Conservation (phyloP, 2,888 invertebrate species). For the Xylota segnis region DNA sequence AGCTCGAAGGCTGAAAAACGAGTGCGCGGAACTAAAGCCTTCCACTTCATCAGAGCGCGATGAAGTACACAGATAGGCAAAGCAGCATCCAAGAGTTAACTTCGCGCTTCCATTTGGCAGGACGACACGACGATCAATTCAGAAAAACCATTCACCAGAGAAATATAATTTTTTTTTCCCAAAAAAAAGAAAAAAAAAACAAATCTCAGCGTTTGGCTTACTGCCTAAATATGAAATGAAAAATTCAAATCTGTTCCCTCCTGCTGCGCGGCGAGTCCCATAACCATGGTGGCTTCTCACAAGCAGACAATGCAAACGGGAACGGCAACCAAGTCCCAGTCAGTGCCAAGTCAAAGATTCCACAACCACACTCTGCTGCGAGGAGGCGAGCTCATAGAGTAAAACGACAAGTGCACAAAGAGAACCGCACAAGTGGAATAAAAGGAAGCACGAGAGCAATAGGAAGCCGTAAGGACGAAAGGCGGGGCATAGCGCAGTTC, state of each 20-base stretch:
- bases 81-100: conserved; percentile 56
- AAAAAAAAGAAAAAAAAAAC: conserved; percentile 41
- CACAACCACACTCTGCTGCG: conserved; percentile 49
- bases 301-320: conserved; percentile 63
- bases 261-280: conserved; percentile 29
- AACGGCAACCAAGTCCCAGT: conserved; percentile 36
- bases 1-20: conserved; percentile 18
- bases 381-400: conserved; percentile 35
- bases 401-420: conserved; percentile 60
- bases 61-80: conserved; percentile 16
- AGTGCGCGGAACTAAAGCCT: conserved; percentile 19
- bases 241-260: conserved; percentile 69
- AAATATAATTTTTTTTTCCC: conserved; percentile 18
- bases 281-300: conserved; percentile 39
- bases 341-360: conserved; percentile 73
- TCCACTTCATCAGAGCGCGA: conserved; percentile 61
- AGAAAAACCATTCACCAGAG: conserved; percentile 53
- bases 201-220: conserved; percentile 65
- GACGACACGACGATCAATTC: conserved; percentile 53
- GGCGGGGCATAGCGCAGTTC: conserved; percentile 26
- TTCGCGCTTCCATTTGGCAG: conserved; percentile 67
- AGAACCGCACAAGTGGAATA: conserved; percentile 45
- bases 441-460: not conserved
- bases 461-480: not conserved
- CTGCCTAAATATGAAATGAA: conserved; percentile 75